Percentiles rank a stretch among this genome's conserved stretches.
These are phyloP conservation scores for Equus quagga DNA, from an alignment of 2,113 vertebrate genomes.

Conservation along the genomic window DNA sequence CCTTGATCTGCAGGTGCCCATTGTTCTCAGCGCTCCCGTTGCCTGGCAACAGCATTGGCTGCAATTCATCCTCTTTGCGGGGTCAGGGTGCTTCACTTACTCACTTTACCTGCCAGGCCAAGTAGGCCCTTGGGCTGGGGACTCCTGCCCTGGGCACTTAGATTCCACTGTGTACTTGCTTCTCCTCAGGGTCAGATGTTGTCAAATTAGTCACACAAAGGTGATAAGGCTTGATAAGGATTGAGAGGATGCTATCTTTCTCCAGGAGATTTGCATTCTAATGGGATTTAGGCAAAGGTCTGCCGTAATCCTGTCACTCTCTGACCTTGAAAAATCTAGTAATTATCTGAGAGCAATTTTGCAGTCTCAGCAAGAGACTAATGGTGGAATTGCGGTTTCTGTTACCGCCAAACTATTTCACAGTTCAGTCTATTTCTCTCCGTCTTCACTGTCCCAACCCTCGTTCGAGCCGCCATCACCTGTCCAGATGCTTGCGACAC, in stretches of 20 bases:
- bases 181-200: neutral
- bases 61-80: neutral
- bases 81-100: rapidly evolving
- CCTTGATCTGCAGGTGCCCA: too few species aligned
- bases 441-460: neutral
- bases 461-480: neutral
- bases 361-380: neutral
- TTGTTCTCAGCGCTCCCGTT: neutral
- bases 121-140: neutral
- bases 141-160: neutral
- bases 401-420: neutral
- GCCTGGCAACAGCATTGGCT: neutral
- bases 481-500: neutral
- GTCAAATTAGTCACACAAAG: neutral
- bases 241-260: neutral
- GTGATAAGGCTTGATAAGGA: neutral
- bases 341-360: neutral
- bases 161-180: neutral
- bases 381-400: neutral
- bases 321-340: neutral
- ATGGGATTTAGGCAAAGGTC: neutral
- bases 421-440: neutral
- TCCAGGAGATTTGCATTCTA: neutral
- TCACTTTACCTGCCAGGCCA: neutral
- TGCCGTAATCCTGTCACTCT: neutral